A percentile compares a stretch with the other conserved stretches of the same genome.
Evolutionary conservation across 2,888 invertebrate species (phyloP).

Genomic region (Catocala fraxini): DNA sequence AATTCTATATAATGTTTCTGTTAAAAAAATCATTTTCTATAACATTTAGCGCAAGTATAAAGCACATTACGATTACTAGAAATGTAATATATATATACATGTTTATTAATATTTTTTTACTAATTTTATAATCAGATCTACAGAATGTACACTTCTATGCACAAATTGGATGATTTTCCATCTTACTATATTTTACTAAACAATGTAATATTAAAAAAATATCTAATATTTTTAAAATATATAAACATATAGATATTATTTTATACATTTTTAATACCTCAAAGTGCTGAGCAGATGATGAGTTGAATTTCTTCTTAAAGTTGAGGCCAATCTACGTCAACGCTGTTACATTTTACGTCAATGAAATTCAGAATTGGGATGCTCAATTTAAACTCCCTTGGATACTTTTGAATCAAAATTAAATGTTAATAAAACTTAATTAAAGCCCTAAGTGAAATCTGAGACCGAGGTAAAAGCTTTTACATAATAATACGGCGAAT

Average conservation of each 20-base stretch:
- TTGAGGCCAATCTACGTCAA: no score
- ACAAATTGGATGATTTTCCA: conserved; percentile 32
- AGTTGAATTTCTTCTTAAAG: no score
- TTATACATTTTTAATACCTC: conserved; percentile 14
- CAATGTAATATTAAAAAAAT: conserved; percentile 16
- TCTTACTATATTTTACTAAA: conserved; percentile 41
- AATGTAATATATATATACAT: conserved; percentile 8
- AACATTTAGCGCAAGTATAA: conserved; percentile 21
- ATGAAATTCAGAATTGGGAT: no score
- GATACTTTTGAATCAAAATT: no score
- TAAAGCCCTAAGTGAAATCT: no score
- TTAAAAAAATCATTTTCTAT: neutral
- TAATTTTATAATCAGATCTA: conserved; percentile 29
- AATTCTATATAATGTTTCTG: neutral
- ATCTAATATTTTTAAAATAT: conserved; percentile 8
- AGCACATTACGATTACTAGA: conserved; percentile 16
- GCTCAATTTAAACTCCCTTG: no score
- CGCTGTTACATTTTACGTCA: no score
- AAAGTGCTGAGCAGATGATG: no score
- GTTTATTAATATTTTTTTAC: conserved; percentile 30
- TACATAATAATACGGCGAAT: no score
- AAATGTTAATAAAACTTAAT: no score
- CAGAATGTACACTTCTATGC: conserved; percentile 31
- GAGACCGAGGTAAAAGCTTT: no score
- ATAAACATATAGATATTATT: conserved; percentile 7